Evolutionary conservation across 2,888 invertebrate genomes (phyloP).

Genomic region (Tenthredo scrophulariae): DNA sequence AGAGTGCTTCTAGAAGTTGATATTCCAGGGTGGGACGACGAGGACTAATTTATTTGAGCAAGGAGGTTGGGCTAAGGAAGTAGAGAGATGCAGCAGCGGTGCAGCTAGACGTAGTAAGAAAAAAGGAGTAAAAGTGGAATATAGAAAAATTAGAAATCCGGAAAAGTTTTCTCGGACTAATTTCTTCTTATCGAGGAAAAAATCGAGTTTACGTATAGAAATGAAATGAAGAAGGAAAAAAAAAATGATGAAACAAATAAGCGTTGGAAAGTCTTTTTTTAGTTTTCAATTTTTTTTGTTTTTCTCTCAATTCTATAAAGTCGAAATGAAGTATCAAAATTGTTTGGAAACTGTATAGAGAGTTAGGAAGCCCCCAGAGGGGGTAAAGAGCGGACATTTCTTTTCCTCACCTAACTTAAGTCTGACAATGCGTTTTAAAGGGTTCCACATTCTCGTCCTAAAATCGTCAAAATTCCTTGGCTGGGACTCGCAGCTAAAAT

Average conservation of each 20-base stretch:
- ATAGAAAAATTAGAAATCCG: neutral
- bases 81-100: neutral
- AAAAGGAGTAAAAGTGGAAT: neutral
- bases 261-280: neutral
- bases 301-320: neutral
- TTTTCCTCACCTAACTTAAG: neutral
- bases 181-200: neutral
- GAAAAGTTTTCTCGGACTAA: neutral
- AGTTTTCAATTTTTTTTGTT: neutral
- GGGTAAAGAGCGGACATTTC: neutral
- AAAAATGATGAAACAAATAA: neutral
- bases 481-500: neutral
- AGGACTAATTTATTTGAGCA: neutral
- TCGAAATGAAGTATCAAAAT: conserved; percentile 67
- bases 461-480: conserved; percentile 9
- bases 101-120: neutral
- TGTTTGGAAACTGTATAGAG: conserved; percentile 64
- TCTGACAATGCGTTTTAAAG: conserved; percentile 27
- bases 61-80: neutral
- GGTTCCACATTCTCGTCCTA: conserved; percentile 23
- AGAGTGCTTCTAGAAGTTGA: neutral
- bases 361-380: neutral
- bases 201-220: neutral
- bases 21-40: neutral
- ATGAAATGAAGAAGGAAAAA: neutral